Evolutionary conservation across 2,113 vertebrate species (phyloP).

Genomic region (Tinamus guttatus): DNA sequence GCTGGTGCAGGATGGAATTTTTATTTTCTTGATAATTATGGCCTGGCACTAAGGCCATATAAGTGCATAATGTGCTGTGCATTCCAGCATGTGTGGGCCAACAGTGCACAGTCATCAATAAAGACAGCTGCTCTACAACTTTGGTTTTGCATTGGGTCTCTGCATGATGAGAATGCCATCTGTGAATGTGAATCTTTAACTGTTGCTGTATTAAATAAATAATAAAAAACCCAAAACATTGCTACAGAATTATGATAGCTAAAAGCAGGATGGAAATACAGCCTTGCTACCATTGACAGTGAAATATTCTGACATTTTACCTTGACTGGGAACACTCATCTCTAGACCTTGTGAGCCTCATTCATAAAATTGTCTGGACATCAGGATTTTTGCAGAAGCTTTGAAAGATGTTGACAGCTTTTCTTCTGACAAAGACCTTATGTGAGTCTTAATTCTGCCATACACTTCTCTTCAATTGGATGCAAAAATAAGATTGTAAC

Average conservation of each 20-base stretch:
- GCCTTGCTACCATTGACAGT: background rate
- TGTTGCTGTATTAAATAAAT: background rate
- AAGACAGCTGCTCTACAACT: background rate
- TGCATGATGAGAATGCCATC: background rate
- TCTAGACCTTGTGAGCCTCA: background rate
- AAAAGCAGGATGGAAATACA: background rate
- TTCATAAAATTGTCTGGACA: background rate
- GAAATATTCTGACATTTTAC: background rate
- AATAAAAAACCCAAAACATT: background rate
- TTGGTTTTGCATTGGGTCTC: background rate
- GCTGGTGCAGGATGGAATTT: background rate
- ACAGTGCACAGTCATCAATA: background rate
- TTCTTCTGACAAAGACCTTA: background rate
- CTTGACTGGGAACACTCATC: fast-evolving
- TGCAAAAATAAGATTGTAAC: background rate
- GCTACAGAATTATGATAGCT: background rate
- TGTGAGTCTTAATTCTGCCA: background rate
- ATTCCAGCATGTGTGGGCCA: background rate
- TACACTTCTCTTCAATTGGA: background rate
- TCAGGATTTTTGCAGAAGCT: background rate
- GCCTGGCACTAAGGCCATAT: background rate
- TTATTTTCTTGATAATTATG: background rate
- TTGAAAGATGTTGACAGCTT: background rate
- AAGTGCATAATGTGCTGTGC: fast-evolving
- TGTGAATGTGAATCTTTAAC: background rate